phyloP scores from a whole-genome alignment of 2,797 vertebrate genomes.

The Linurgus olivaceus region DNA sequence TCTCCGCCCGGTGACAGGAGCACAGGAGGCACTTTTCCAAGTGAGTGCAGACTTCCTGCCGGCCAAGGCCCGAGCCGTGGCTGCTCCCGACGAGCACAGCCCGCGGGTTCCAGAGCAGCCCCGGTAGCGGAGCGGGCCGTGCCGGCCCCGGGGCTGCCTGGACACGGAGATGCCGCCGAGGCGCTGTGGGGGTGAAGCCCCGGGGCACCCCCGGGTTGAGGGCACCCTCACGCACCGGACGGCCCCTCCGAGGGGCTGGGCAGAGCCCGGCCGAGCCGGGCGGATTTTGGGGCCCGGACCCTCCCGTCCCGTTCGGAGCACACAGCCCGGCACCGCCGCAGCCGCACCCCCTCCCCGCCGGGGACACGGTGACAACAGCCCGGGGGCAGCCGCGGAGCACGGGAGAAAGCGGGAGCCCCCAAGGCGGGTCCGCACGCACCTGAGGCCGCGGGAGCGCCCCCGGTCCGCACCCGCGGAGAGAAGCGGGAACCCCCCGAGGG shows the following conservation, averaged over 20 bases:
- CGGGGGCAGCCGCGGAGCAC: background rate
- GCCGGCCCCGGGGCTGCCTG: accelerated
- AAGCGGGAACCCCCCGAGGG: background rate
- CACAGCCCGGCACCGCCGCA: background rate
- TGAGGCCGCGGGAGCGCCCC: background rate
- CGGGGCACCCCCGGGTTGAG: too few relatives aligned
- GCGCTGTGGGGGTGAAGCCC: accelerated
- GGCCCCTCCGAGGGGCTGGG: accelerated
- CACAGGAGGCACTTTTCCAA: accelerated
- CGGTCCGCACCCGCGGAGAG: too few relatives aligned
- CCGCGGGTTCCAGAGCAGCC: background rate
- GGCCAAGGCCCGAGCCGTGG: accelerated
- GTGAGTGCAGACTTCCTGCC: accelerated
- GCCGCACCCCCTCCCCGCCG: background rate
- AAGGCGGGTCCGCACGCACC: background rate
- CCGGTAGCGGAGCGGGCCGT: background rate
- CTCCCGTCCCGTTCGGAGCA: background rate
- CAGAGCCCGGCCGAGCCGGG: background rate
- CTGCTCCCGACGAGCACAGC: accelerated
- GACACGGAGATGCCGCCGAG: background rate
- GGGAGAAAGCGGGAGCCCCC: background rate
- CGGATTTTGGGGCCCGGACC: background rate
- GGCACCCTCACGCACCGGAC: background rate
- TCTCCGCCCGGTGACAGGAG: accelerated
- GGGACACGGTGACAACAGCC: background rate